These are phyloP conservation scores for Clamator glandarius DNA, from an alignment of 2,797 vertebrate genomes.

Conservation along the genomic window DNA sequence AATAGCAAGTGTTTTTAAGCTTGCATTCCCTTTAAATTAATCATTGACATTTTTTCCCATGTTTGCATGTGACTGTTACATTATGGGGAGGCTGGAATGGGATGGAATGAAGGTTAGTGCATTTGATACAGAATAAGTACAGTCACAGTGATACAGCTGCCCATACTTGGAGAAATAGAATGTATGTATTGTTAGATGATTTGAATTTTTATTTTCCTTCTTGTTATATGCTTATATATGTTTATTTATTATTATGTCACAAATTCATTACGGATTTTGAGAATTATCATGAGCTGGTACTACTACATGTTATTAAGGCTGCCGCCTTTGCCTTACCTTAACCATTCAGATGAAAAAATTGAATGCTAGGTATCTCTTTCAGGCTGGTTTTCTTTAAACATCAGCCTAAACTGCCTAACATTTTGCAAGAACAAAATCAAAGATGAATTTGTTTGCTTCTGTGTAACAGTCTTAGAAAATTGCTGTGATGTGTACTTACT, in stretches of 20 bases:
- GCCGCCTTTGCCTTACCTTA: neutral
- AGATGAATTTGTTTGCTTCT: neutral
- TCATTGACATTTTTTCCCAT: neutral
- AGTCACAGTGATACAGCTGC: neutral
- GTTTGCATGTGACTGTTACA: neutral
- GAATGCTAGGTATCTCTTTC: neutral
- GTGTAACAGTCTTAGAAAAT: neutral
- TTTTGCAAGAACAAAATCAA: constrained; percentile 14
- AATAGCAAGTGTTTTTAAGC: constrained; percentile 2
- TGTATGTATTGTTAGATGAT: neutral
- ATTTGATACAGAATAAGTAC: neutral
- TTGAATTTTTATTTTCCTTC: neutral
- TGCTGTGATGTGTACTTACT: neutral
- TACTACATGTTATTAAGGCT: neutral
- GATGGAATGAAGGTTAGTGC: neutral
- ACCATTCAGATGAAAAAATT: neutral
- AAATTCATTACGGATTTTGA: neutral
- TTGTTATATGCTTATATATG: neutral
- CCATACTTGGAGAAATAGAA: neutral
- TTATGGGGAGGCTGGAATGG: neutral
- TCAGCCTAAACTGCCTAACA: neutral
- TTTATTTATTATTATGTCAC: neutral
- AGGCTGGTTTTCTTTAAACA: neutral
- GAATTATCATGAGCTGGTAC: neutral
- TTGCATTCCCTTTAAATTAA: constrained; percentile 8